A percentile compares a stretch with the other conserved stretches of the same genome.
phyloP scores from a whole-genome alignment of 2,113 vertebrate genomes.

The Cinclus cinclus region DNA sequence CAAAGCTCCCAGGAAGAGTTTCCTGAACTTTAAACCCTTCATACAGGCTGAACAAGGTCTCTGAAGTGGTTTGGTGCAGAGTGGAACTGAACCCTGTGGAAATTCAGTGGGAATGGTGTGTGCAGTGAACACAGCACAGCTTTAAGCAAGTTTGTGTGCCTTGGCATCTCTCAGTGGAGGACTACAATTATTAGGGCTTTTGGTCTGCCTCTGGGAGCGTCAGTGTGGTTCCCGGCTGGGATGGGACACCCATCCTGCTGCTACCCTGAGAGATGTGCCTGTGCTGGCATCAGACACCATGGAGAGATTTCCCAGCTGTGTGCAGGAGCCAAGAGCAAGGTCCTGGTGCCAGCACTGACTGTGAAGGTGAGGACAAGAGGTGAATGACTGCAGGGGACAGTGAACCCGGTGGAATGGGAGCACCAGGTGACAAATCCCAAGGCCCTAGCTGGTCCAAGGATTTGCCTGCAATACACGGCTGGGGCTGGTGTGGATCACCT shows the following conservation, averaged over 20 bases:
- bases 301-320: neutral
- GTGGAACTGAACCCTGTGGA: rapidly evolving
- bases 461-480: rapidly evolving
- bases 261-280: neutral
- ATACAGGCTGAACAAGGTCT: neutral
- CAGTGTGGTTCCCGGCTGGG: neutral
- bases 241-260: neutral
- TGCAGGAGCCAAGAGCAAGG: neutral
- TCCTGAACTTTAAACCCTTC: slow-evolving; percentile 11
- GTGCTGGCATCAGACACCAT: rapidly evolving
- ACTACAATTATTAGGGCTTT: neutral
- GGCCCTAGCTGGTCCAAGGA: neutral
- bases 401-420: neutral
- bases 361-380: neutral
- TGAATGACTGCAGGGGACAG: neutral
- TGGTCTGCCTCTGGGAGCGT: neutral
- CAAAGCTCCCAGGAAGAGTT: neutral
- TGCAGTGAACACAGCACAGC: rapidly evolving
- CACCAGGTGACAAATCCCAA: neutral
- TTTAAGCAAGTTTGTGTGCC: neutral
- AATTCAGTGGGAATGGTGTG: neutral
- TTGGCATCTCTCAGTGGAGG: neutral
- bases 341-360: neutral
- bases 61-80: neutral
- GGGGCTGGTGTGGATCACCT: neutral